Base-by-base conservation (phyloP, 2,888 invertebrate genomes). In the Lottia scabra region DNA sequence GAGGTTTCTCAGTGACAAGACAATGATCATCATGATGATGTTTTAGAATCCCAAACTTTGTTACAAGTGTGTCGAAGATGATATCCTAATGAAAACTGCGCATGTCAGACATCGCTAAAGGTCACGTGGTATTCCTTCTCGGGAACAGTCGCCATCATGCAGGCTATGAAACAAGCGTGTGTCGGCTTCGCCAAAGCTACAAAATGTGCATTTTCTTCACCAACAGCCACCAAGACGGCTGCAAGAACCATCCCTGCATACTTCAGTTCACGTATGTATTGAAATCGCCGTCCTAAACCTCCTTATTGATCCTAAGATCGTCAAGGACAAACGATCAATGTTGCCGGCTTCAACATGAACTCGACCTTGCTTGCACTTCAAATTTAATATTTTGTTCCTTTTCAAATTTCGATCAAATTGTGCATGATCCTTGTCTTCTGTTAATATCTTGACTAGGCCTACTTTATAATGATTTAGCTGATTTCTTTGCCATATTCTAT, bases 161-260 rank as follows among this genome's bases (percentile, higher is more conserved):
- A 91, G 85, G 91, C 91, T 84, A 90, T 92, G 77, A 90, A 91
- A 84, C 91, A 91, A 89, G 91, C 91, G 84, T 91, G 92, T 89
- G 87, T 91, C 79, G 91, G 92, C 80, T 91, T 91, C 85, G 87
- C 92, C 76, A 91, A 91, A 90, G 91, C 91, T 82, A 91, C 91
- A 78, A 92, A 92, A 89, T 90, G 91, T 75, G 86, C 90, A 79
- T 87, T 91, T 82, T 84, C 87, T 74, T 84, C 90, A 63, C 87
- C 89, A 79, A 82, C 91, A 76, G 83, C 91, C 43, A 91, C 91
- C 81, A 91, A 90, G 86, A 91, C 92, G 88, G 88, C 90, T 65
- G 83, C 90, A 44, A 92, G 91, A 87, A 87, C 90, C 73, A 85
- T 91, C 65, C 91, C 91, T 74, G 90, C 90, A 74, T 85, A 91